Evolutionary conservation across 2,888 invertebrate species (phyloP).

Genomic region (Eupithecia tripunctaria): DNA sequence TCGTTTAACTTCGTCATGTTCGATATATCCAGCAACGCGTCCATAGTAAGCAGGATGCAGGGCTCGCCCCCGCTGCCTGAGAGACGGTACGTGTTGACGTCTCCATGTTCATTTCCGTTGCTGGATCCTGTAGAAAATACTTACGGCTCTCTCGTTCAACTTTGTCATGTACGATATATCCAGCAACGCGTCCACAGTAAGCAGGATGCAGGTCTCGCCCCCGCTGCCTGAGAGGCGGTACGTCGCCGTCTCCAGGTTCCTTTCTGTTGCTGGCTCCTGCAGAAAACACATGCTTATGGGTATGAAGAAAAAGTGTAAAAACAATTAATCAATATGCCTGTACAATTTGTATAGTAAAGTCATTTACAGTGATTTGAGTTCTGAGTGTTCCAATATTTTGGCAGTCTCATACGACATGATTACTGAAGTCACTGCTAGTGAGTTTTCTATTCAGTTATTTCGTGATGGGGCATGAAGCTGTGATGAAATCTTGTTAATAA

Average conservation of each 20-base stretch:
- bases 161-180: constrained; percentile 89
- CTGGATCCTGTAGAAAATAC: constrained; percentile 66
- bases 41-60: constrained; percentile 91
- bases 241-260: constrained; percentile 80
- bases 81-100: constrained; percentile 84
- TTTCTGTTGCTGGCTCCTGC: constrained; percentile 75
- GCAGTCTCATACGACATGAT: no score
- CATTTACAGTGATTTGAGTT: background rate
- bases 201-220: constrained; percentile 91
- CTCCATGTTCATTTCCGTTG: constrained; percentile 74
- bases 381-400: no score
- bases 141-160: constrained; percentile 84
- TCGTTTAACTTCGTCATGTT: constrained; percentile 88
- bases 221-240: constrained; percentile 88
- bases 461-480: no score
- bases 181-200: constrained; percentile 90
- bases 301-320: background rate
- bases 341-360: no score
- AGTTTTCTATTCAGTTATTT: no score
- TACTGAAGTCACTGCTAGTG: no score
- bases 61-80: constrained; percentile 87
- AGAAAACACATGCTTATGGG: constrained; percentile 36
- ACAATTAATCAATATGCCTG: background rate
- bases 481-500: no score
- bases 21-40: constrained; percentile 89